Conservation (phyloP, 2,113 vertebrate genomes). For the Peromyscus californicus region DNA sequence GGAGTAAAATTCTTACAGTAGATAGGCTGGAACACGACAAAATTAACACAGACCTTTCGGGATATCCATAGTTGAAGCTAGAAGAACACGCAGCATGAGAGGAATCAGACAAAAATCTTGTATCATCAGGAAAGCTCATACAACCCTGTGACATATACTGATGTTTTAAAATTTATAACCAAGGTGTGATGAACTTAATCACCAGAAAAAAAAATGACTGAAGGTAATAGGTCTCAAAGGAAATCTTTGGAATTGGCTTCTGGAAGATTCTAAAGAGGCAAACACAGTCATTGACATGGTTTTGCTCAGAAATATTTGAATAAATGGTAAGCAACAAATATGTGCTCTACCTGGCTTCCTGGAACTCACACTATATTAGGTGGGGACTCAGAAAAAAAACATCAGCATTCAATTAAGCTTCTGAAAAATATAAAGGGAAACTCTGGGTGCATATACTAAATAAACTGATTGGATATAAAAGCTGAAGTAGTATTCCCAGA, state of each 20-base stretch:
- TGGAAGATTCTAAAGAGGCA: background rate
- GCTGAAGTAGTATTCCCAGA: background rate
- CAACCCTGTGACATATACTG: background rate
- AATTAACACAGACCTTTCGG: background rate
- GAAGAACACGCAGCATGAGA: background rate
- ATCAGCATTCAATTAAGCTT: background rate
- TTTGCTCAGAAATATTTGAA: conserved; percentile 14
- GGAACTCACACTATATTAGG: background rate
- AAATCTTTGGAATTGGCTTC: background rate
- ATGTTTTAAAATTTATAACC: background rate
- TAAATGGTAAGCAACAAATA: background rate
- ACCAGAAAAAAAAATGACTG: background rate
- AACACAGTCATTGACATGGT: background rate
- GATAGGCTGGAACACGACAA: background rate
- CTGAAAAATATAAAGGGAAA: conserved; percentile 23
- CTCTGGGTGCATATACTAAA: background rate
- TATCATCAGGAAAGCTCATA: background rate
- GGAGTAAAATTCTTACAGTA: background rate
- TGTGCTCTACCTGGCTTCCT: background rate
- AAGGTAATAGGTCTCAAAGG: background rate
- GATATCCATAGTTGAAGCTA: background rate
- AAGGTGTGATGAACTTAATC: background rate
- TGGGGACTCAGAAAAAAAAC: background rate
- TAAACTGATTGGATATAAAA: background rate
- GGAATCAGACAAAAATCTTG: background rate